phyloP scores from a whole-genome alignment of 2,888 invertebrate species.

The Chrysina gloriosa region DNA sequence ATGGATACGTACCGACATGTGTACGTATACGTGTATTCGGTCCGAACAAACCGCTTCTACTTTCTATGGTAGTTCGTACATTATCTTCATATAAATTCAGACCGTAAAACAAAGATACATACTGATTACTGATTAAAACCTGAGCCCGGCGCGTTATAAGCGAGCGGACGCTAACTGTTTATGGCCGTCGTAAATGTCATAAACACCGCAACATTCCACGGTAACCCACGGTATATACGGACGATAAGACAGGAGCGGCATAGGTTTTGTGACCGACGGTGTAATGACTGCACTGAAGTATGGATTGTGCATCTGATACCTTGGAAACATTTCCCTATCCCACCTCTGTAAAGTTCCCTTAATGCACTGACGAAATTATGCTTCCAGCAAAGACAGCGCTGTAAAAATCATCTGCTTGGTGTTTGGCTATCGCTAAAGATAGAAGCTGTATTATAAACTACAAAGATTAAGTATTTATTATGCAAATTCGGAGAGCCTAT shows the following conservation, averaged over 20 bases:
- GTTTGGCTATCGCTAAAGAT: too few relatives aligned
- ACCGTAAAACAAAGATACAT: slow-evolving; percentile 63
- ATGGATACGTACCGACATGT: not conserved
- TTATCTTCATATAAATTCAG: slow-evolving; percentile 60
- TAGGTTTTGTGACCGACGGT: not conserved
- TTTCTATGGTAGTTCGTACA: slow-evolving; percentile 57
- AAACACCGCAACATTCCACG: slow-evolving; percentile 61
- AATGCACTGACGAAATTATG: too few relatives aligned
- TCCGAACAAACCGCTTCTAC: slow-evolving; percentile 49
- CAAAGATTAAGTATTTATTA: too few relatives aligned
- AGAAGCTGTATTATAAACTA: too few relatives aligned
- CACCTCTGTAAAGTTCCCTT: too few relatives aligned
- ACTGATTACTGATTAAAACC: slow-evolving; percentile 64
- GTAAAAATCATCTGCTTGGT: too few relatives aligned
- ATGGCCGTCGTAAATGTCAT: slow-evolving; percentile 62
- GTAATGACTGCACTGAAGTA: not conserved
- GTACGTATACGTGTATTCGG: slow-evolving; percentile 5
- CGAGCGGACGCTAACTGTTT: slow-evolving; percentile 60
- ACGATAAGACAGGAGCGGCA: slow-evolving; percentile 16
- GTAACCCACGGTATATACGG: slow-evolving; percentile 9
- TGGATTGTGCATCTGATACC: not conserved
- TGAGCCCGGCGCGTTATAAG: slow-evolving; percentile 56
- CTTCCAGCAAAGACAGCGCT: too few relatives aligned
- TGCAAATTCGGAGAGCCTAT: too few relatives aligned
- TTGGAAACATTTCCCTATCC: too few relatives aligned